Percentiles rank a stretch among this genome's conserved stretches.
phyloP scores from a whole-genome alignment of 2,888 invertebrate species.

The Seira musarum region DNA sequence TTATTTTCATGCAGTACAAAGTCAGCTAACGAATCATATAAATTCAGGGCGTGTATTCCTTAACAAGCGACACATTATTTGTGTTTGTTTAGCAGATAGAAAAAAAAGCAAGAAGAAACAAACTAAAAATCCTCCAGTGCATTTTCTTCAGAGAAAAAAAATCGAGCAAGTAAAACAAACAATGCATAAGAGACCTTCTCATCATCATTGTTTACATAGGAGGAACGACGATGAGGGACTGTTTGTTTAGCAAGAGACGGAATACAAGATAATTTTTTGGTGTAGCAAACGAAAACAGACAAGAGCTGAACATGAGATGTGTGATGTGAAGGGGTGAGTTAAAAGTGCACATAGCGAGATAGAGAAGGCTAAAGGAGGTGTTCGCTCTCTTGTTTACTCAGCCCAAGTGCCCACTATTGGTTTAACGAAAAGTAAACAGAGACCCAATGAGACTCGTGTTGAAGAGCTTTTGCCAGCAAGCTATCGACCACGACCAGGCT shows the following conservation, averaged over 20 bases:
- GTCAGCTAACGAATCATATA: too few species aligned
- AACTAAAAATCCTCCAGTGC: constrained; percentile 18
- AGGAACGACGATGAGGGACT: too few species aligned
- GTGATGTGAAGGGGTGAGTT: constrained; percentile 13
- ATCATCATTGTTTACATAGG: too few species aligned
- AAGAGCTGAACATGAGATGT: neutral
- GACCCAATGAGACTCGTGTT: constrained; percentile 65
- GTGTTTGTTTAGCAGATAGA: constrained; percentile 52
- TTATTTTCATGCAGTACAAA: too few species aligned
- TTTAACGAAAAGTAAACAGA: constrained; percentile 69
- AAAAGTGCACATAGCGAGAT: constrained; percentile 25
- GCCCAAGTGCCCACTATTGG: constrained; percentile 67
- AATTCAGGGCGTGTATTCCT: constrained; percentile 42
- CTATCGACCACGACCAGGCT: constrained; percentile 15
- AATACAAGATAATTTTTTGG: too few species aligned
- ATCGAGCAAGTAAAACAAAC: too few species aligned
- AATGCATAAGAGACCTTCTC: too few species aligned
- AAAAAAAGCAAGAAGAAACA: constrained; percentile 25
- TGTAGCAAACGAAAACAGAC: too few species aligned
- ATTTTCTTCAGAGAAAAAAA: neutral
- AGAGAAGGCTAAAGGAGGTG: constrained; percentile 54
- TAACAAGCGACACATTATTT: constrained; percentile 38
- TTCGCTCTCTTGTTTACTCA: constrained; percentile 57
- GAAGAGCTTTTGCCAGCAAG: constrained; percentile 18
- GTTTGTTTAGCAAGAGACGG: constrained; percentile 10